Conservation (phyloP, 1,140 invertebrate genomes). For the Brachionus rubens region DNA sequence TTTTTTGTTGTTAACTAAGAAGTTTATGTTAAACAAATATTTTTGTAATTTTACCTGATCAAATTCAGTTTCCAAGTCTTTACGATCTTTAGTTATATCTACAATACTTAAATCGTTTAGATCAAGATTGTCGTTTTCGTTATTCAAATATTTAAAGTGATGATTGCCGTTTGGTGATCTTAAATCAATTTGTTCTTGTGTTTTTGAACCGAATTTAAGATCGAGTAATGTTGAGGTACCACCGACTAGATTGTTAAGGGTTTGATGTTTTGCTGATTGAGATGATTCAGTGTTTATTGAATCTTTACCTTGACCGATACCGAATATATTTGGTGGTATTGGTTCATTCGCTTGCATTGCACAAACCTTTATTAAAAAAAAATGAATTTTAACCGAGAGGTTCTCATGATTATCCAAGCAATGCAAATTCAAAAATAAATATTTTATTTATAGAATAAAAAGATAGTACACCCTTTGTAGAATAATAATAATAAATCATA, state of each 20-base stretch:
- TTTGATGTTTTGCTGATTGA: slow-evolving; percentile 2
- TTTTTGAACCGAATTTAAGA: slow-evolving; percentile 25
- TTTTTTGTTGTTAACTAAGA: too few species aligned
- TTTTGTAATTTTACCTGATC: slow-evolving; percentile 40
- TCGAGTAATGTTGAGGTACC: slow-evolving; percentile 36
- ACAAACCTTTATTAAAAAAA: not conserved
- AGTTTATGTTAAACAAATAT: too few species aligned
- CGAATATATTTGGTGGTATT: slow-evolving; percentile 13
- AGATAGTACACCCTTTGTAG: too few species aligned
- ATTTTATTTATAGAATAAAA: too few species aligned
- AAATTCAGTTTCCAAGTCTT: slow-evolving; percentile 25
- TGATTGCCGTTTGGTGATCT: not conserved
- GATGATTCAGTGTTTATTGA: not conserved
- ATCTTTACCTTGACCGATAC: slow-evolving; percentile 5
- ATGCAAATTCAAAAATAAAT: too few species aligned
- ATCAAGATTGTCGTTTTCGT: not conserved
- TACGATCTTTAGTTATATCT: slow-evolving; percentile 7
- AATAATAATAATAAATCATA: too few species aligned
- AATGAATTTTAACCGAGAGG: too few species aligned
- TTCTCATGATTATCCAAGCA: too few species aligned
- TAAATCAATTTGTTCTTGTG: not conserved
- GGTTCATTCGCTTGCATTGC: slow-evolving; percentile 29
- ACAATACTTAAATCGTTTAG: slow-evolving; percentile 15
- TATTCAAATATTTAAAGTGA: slow-evolving; percentile 28
- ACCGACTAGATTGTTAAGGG: slow-evolving; percentile 43